Evolutionary conservation across 2,888 invertebrate genomes (phyloP).

Genomic region (Gibbula magus): DNA sequence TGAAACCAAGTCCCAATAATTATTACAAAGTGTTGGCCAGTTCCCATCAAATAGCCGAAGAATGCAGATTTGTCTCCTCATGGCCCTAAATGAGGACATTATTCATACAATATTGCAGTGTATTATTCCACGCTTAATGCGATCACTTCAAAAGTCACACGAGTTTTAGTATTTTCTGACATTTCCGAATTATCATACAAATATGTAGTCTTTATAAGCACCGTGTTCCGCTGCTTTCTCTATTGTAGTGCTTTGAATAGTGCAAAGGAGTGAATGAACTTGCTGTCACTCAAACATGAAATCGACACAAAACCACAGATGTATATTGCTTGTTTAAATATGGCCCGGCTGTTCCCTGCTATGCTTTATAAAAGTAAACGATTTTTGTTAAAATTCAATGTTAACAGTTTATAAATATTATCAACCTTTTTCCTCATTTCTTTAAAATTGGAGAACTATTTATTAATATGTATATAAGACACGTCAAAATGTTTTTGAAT

Average conservation of each 20-base stretch:
- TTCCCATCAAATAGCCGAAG: too few species aligned
- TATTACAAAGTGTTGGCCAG: too few species aligned
- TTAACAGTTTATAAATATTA: neutral
- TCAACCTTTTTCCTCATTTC: too few species aligned
- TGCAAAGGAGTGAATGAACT: neutral
- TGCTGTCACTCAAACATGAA: slow-evolving; percentile 20
- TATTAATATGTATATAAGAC: too few species aligned
- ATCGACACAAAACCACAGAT: slow-evolving; percentile 8
- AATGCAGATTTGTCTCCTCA: too few species aligned
- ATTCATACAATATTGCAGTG: neutral
- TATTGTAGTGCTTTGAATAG: slow-evolving; percentile 3
- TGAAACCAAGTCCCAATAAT: too few species aligned
- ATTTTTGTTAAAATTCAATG: neutral
- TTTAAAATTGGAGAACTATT: too few species aligned
- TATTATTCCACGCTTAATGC: neutral
- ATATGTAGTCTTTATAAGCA: neutral
- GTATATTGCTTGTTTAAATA: slow-evolving; percentile 20
- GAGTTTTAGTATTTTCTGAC: neutral
- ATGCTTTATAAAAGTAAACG: too few species aligned
- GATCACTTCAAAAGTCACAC: neutral
- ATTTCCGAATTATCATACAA: slow-evolving; percentile 6
- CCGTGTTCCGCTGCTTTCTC: neutral
- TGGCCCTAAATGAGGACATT: neutral
- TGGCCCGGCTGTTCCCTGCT: neutral
- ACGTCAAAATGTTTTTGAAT: too few species aligned